Conservation (phyloP, 2,797 vertebrate species). For the Crypturellus tataupa region DNA sequence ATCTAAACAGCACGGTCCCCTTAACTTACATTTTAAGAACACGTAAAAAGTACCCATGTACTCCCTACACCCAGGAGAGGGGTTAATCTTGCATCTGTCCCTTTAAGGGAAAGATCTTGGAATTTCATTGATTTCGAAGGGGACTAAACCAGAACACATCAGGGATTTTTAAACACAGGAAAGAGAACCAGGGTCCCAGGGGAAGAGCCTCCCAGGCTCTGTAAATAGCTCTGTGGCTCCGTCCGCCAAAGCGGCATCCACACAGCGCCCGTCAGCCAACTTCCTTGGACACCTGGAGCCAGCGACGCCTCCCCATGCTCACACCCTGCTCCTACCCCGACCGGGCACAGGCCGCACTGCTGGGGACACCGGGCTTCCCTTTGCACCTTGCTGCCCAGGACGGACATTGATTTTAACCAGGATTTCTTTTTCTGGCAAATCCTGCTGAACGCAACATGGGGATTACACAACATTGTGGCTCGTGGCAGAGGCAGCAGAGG, state of each 20-base stretch:
- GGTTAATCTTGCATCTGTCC: neutral
- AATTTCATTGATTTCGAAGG: neutral
- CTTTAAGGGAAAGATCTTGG: neutral
- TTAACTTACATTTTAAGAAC: neutral
- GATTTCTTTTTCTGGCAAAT: neutral
- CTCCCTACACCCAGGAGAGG: neutral
- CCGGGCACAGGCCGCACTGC: neutral
- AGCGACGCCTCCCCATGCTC: neutral
- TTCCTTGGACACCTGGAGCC: neutral
- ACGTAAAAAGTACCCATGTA: neutral
- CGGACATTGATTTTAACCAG: conserved; percentile 23
- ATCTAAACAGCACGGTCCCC: neutral
- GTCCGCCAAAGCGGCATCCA: conserved; percentile 34
- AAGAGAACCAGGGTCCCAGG: neutral
- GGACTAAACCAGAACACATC: neutral
- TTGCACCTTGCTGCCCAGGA: neutral
- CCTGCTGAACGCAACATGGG: neutral
- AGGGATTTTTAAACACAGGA: conserved; percentile 48
- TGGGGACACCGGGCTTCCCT: neutral
- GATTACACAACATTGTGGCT: neutral
- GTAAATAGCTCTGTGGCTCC: conserved; percentile 31
- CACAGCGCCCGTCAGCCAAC: neutral
- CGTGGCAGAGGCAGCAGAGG: neutral
- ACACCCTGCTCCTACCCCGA: neutral
- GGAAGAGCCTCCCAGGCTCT: neutral